These are phyloP conservation scores for Clitarchus hookeri DNA, from an alignment of 2,888 invertebrate genomes.

Conservation along the genomic window DNA sequence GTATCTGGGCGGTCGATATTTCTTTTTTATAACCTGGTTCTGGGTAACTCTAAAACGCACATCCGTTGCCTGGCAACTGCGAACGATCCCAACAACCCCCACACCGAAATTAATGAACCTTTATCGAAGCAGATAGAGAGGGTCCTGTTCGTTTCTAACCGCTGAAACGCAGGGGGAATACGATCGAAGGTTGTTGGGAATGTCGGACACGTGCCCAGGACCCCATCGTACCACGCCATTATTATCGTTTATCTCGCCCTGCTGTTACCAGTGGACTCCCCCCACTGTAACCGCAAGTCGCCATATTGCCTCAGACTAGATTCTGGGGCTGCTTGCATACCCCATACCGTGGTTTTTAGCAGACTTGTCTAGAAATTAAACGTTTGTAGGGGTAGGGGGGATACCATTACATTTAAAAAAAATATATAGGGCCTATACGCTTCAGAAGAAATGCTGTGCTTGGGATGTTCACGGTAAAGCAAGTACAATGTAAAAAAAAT, in stretches of 20 bases:
- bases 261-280: neutral
- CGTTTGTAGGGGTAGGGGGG: no score
- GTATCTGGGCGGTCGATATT: no score
- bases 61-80: neutral
- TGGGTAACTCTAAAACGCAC: neutral
- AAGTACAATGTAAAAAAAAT: no score
- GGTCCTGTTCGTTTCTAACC: neutral
- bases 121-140: neutral
- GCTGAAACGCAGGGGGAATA: neutral
- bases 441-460: no score
- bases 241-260: neutral
- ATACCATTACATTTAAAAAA: no score
- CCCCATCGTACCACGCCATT: neutral
- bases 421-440: no score
- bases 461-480: no score
- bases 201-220: neutral
- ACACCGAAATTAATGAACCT: neutral
- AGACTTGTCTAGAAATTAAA: no score
- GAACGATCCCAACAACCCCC: neutral
- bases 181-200: neutral
- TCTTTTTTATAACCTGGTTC: neutral
- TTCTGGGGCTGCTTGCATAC: no score
- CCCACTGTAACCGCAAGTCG: no score
- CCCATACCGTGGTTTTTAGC: no score
- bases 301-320: no score